phyloP scores from a whole-genome alignment of 2,113 vertebrate genomes.

The Helogale parvula region DNA sequence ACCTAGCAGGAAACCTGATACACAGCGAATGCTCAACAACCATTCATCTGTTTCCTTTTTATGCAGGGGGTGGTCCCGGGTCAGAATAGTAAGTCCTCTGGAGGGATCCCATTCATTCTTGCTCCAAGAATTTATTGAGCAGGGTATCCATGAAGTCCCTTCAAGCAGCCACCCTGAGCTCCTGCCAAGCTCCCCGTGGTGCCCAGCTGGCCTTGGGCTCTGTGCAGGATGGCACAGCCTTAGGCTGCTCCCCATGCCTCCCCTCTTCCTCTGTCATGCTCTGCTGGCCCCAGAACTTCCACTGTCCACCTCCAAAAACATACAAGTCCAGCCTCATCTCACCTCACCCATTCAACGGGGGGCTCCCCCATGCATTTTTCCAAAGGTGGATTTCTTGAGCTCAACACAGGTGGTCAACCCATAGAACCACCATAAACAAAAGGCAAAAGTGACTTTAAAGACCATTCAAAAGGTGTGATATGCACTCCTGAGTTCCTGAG shows the following conservation, averaged over 20 bases:
- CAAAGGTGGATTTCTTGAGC: neutral
- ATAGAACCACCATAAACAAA: neutral
- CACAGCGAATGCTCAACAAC: neutral
- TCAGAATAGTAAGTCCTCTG: neutral
- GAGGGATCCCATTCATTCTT: neutral
- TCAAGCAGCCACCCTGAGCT: neutral
- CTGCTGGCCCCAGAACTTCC: neutral
- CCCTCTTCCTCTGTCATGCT: neutral
- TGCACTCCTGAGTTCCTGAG: too few relatives aligned
- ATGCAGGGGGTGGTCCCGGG: neutral
- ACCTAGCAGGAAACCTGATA: neutral
- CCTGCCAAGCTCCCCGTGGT: accelerated
- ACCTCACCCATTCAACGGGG: neutral
- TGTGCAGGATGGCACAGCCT: neutral
- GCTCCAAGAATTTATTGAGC: neutral
- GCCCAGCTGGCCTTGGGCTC: neutral
- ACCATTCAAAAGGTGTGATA: neutral
- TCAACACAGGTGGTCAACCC: too few relatives aligned
- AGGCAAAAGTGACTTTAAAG: neutral
- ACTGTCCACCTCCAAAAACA: neutral
- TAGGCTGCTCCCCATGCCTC: neutral
- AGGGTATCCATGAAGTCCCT: neutral
- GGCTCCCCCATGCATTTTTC: neutral
- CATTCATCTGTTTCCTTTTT: neutral
- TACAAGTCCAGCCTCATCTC: neutral